These are phyloP conservation scores for Meloidogyne exigua DNA, from an alignment of 1,140 invertebrate genomes.

Conservation along the genomic window DNA sequence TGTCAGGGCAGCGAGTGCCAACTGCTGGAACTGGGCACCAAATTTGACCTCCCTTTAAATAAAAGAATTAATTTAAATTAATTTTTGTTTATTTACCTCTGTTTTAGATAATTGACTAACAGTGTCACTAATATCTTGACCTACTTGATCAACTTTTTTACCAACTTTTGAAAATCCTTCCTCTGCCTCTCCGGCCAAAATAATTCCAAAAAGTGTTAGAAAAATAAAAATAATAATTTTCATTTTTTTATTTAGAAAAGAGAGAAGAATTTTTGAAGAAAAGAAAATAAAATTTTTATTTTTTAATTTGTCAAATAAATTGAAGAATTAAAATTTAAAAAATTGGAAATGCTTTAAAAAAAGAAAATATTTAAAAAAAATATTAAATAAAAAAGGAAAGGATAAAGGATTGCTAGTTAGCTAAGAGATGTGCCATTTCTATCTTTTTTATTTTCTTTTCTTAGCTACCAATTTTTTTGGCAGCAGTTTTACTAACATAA, in stretches of 20 bases:
- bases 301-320: too few species aligned
- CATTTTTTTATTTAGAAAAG: not conserved
- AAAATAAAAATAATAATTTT: not conserved
- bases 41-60: slow-evolving; percentile 16
- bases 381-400: too few species aligned
- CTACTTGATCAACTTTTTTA: not conserved
- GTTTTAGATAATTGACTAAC: not conserved
- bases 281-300: too few species aligned
- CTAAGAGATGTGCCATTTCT: too few species aligned
- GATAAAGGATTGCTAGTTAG: too few species aligned
- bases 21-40: slow-evolving; percentile 23
- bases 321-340: too few species aligned
- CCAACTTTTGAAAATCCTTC: not conserved
- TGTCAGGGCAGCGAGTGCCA: slow-evolving; percentile 16
- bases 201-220: slow-evolving; percentile 4
- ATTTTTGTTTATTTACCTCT: not conserved
- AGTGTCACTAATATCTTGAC: not conserved
- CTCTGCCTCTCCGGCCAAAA: slow-evolving; percentile 7
- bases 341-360: too few species aligned
- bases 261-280: too few species aligned
- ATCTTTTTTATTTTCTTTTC: too few species aligned
- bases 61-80: not conserved
- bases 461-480: too few species aligned
- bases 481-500: too few species aligned
- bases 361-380: too few species aligned